phyloP scores from a whole-genome alignment of 1,140 invertebrate genomes.

The Vollenhovia emeryi region DNA sequence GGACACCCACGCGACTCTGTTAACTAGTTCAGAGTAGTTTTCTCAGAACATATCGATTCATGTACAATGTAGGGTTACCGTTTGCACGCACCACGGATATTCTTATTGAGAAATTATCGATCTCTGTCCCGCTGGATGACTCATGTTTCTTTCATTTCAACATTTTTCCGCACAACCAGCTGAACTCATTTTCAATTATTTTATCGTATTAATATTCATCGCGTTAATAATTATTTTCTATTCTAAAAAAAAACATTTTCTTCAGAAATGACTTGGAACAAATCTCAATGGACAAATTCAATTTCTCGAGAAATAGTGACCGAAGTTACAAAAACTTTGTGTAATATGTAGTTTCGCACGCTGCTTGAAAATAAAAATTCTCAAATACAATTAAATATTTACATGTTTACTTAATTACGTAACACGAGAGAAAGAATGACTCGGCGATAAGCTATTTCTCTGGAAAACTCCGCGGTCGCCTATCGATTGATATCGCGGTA shows the following conservation, averaged over 20 bases:
- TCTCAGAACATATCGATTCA: conserved; percentile 55
- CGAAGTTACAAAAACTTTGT: neutral
- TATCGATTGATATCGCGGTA: neutral
- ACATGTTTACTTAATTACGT: neutral
- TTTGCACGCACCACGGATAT: conserved; percentile 27
- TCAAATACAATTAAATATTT: neutral
- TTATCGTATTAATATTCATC: neutral
- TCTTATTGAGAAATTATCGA: conserved; percentile 46
- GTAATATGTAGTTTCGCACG: neutral
- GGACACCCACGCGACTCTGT: conserved; percentile 32
- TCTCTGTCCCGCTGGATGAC: neutral
- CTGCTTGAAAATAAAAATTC: neutral
- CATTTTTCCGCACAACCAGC: neutral
- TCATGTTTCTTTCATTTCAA: neutral
- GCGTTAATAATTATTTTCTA: neutral
- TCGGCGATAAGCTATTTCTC: neutral
- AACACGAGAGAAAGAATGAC: neutral
- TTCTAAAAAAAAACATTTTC: neutral
- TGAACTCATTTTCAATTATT: neutral
- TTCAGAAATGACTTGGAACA: neutral
- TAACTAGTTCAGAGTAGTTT: conserved; percentile 53
- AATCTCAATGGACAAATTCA: neutral
- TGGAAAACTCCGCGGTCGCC: neutral
- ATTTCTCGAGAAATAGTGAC: neutral
- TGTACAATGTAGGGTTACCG: conserved; percentile 30